These are phyloP conservation scores for Cremastobaeus sp. DNA, from an alignment of 2,888 invertebrate genomes.

Conservation along the genomic window DNA sequence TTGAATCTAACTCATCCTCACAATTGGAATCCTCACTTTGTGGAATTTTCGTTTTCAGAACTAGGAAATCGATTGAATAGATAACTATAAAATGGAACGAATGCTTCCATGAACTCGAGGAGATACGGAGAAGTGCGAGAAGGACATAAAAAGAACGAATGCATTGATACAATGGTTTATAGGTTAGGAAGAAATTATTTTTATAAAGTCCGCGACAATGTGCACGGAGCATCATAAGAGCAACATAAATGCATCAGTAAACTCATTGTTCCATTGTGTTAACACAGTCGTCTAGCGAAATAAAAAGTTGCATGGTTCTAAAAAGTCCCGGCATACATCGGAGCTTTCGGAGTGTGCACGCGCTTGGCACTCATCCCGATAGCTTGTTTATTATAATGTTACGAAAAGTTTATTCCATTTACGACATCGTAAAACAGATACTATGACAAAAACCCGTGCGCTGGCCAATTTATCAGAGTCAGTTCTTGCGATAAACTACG, in stretches of 20 bases:
- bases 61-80: too few species aligned
- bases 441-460: slow-evolving; percentile 43
- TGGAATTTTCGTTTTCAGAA: too few species aligned
- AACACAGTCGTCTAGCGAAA: slow-evolving; percentile 42
- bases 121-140: too few species aligned
- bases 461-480: slow-evolving; percentile 40
- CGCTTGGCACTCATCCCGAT: slow-evolving; percentile 59
- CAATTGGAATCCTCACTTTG: slow-evolving; percentile 12
- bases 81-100: too few species aligned
- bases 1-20: slow-evolving; percentile 26
- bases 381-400: slow-evolving; percentile 60
- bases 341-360: slow-evolving; percentile 42
- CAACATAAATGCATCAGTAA: slow-evolving; percentile 42
- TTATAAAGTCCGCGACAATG: slow-evolving; percentile 16
- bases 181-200: slow-evolving; percentile 11
- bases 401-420: slow-evolving; percentile 56
- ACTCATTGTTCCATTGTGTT: slow-evolving; percentile 53
- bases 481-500: slow-evolving; percentile 30
- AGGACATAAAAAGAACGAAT: too few species aligned
- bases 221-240: slow-evolving; percentile 22
- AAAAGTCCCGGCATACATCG: slow-evolving; percentile 51
- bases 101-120: too few species aligned
- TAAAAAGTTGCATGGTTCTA: slow-evolving; percentile 46
- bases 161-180: background rate
- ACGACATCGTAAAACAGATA: slow-evolving; percentile 51